Base-by-base conservation (phyloP, 1,140 invertebrate species). In the Melipona quadrifasciata region DNA sequence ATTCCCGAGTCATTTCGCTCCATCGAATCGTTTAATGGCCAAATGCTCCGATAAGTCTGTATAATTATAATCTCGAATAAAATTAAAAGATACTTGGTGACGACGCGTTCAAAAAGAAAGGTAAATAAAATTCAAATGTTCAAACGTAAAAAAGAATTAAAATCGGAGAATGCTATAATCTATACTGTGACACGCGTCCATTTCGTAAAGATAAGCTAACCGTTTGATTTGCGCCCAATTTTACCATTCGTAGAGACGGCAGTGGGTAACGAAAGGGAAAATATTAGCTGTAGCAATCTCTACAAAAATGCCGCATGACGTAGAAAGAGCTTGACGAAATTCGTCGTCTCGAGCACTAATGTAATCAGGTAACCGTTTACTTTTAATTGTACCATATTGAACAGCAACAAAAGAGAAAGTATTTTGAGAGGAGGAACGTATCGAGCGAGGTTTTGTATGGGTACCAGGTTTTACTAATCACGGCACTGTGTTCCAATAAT, bases 261-360 rank as follows among this genome's bases (percentile, higher is more conserved):
- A 86, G 84, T 93, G 92, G 72, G 27, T 47, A 91, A 92, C 89
- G 92, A 93, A 93, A 93, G 91, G 91, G 91, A 93, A 93, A 93
- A 88, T 71, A 77, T 86, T 71, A 84, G 57, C 75, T 87, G 82
- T 31, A 67, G 21, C 21, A 34, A 81, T 71, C 27, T 77, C n/a
- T 31, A 31, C 31, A 55, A 51, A 64, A 55, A 83, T 79, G 55
- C 65, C 53, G 51, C 53, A 67, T 73, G 27, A 67, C 57, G 31
- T 27, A 57, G 47, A 12, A 34, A 71, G 19, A 77, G 24, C 51
- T 57, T 14, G 6, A 1, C 12, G 67, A 68, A 53, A 83, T 71
- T 71, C 11, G 14, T 53, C 11, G 31, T 61, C 19, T 34, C 39
- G 5, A 53, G 27, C 64, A 51, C n/a, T 47, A 27, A 12, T 11